Conservation (phyloP, 2,797 vertebrate species). For the Iguana delicatissima region DNA sequence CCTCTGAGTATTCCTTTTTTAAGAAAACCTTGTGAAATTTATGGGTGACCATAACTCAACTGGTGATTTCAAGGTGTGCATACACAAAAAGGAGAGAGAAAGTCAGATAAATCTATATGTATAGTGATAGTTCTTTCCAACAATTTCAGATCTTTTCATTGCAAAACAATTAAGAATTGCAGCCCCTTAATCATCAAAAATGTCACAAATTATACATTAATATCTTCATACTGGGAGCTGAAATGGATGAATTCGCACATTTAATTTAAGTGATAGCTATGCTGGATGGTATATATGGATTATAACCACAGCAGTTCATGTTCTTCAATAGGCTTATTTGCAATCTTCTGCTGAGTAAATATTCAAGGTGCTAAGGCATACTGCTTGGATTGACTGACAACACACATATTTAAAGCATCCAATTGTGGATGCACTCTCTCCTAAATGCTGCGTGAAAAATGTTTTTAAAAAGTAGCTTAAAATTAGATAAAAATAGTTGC, state of each 20-base stretch:
- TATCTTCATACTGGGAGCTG: not conserved
- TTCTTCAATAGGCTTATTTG: not conserved
- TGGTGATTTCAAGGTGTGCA: too few relatives aligned
- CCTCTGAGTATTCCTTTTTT: too few relatives aligned
- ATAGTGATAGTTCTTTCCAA: not conserved
- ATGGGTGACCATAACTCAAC: too few relatives aligned
- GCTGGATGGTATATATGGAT: not conserved
- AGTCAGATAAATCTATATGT: not conserved
- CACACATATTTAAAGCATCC: not conserved
- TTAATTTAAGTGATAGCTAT: not conserved
- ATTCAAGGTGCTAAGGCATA: not conserved
- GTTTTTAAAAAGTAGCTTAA: not conserved
- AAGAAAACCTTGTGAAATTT: too few relatives aligned
- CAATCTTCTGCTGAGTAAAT: not conserved
- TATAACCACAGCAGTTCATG: not conserved
- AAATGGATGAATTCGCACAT: not conserved
- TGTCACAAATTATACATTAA: not conserved
- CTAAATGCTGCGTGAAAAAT: not conserved
- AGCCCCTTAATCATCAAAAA: not conserved
- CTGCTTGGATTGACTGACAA: not conserved
- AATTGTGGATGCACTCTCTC: not conserved
- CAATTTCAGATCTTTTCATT: not conserved
- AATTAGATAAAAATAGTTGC: not conserved
- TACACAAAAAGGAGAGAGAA: not conserved
- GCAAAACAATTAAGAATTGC: not conserved